Base-by-base conservation (phyloP, 1,140 invertebrate species). In the Drosophila biarmipes region DNA sequence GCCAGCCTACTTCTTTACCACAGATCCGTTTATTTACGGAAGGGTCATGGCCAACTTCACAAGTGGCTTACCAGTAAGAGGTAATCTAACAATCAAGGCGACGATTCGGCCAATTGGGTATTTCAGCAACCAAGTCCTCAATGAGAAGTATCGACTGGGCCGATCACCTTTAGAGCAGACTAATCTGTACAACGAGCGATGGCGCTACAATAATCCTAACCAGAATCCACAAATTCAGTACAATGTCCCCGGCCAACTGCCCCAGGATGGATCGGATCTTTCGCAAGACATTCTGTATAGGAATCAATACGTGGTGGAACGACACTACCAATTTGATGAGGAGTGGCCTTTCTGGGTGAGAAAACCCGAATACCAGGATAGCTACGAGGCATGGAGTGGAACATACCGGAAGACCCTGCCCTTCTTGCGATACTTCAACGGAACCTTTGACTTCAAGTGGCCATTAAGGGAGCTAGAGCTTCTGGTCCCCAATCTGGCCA, bases 41-140 rank as follows among this genome's bases (percentile, higher is more conserved):
- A 94, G 95, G 0, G 94, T 99, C 4, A 96, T 97, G 94, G 97
- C 98, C 0, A 99, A 99, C 95, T 99, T 98, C 92, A 98, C 97
- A 2, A 97, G 96, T 42, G 96, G 97, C 1, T 95, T 95, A 15
- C 96, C 96, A 0, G 96, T 97, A 0, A 92, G 92, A 34, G 98
- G 98, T 4, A 98, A 98, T 93, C 93, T 98, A 6, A 98, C 97
- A 0, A 91, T 99, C 4, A 95, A 95, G 92, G 96, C 97, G 0
- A 96, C 94, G 7, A 93, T 97, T 15, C 92, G 94, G 10, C 96
- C 96, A 2, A 94, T 97, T 14, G 93, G 94, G 35, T 94, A 93
- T 73, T 92, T 93, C 71, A 92, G 93, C 58, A 93, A 93, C 51
- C 90, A 92, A 38, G 84, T 81, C 14, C 49, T 92, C 0, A 92